Evolutionary conservation across 1,140 invertebrate genomes (phyloP).

Genomic region (Hydropsyche tenuis): DNA sequence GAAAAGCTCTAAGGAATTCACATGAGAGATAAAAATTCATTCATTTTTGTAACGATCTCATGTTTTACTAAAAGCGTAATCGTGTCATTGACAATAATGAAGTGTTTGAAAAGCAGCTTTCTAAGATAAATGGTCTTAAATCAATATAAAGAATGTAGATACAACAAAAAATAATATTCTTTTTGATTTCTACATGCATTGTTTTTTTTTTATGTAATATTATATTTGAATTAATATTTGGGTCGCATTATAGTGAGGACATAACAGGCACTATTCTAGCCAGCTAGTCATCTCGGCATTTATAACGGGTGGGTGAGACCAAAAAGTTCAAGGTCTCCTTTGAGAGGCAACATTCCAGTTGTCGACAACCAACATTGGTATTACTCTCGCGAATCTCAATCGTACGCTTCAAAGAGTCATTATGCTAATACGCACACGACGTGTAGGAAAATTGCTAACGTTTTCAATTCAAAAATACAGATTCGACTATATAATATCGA

Average conservation of each 20-base stretch:
- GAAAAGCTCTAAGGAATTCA: constrained; percentile 3
- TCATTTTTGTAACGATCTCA: not conserved
- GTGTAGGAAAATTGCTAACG: not conserved
- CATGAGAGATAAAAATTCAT: constrained; percentile 5
- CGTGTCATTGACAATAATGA: no score
- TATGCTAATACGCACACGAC: constrained; percentile 7
- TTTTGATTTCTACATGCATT: no score
- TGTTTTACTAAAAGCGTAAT: not conserved
- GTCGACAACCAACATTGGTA: constrained; percentile 25
- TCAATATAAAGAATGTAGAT: no score
- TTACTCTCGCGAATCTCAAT: constrained; percentile 3
- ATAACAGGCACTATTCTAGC: not conserved
- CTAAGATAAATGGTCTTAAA: no score
- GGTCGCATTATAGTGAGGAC: no score
- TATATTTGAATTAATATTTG: no score
- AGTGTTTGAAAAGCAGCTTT: no score
- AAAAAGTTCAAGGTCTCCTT: constrained; percentile 35
- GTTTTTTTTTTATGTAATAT: no score
- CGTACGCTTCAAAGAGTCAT: not conserved
- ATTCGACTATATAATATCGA: no score
- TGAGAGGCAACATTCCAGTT: constrained; percentile 36
- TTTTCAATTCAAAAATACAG: no score
- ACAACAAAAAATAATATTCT: no score
- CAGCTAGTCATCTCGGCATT: constrained; percentile 17
- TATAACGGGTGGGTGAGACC: constrained; percentile 36